Evolutionary conservation across 2,113 vertebrate species (phyloP).

Genomic region (Macquaria ambigua): DNA sequence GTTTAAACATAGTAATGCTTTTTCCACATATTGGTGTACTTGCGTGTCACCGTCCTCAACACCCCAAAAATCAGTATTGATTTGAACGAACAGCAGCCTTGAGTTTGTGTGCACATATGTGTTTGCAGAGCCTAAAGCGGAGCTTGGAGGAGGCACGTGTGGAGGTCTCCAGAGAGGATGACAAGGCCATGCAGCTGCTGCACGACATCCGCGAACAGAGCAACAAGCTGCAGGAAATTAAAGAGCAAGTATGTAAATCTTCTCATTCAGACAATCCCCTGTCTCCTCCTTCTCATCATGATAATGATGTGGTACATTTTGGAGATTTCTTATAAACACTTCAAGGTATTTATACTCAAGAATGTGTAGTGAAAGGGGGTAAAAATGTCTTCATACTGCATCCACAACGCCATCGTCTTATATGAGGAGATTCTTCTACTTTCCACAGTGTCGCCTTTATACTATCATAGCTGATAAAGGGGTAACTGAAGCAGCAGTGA

Average conservation of each 20-base stretch:
- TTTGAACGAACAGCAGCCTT: slow-evolving; percentile 12
- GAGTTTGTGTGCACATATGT: slow-evolving; percentile 38
- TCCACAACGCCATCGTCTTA: not conserved
- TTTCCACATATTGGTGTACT: not conserved
- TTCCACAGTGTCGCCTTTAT: not conserved
- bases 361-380: not conserved
- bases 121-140: slow-evolving; percentile 95
- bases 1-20: not conserved
- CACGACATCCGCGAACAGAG: slow-evolving; percentile 99
- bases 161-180: slow-evolving; percentile 98
- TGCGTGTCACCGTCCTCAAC: not conserved
- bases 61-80: not conserved
- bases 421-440: not conserved
- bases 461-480: not conserved
- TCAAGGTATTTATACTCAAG: slow-evolving; percentile 28
- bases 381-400: not conserved
- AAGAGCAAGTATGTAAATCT: slow-evolving; percentile 92
- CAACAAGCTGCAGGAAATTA: slow-evolving; percentile 99
- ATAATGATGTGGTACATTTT: slow-evolving; percentile 37
- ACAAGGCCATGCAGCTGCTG: slow-evolving; percentile 98
- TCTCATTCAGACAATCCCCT: slow-evolving; percentile 16
- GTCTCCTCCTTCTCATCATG: slow-evolving; percentile 22
- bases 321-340: slow-evolving; percentile 31
- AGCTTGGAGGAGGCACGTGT: slow-evolving; percentile 98
- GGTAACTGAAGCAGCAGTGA: slow-evolving; percentile 11